These are phyloP conservation scores for Sebastes wilsoni DNA, from an alignment of 2,797 vertebrate species.

Conservation along the genomic window DNA sequence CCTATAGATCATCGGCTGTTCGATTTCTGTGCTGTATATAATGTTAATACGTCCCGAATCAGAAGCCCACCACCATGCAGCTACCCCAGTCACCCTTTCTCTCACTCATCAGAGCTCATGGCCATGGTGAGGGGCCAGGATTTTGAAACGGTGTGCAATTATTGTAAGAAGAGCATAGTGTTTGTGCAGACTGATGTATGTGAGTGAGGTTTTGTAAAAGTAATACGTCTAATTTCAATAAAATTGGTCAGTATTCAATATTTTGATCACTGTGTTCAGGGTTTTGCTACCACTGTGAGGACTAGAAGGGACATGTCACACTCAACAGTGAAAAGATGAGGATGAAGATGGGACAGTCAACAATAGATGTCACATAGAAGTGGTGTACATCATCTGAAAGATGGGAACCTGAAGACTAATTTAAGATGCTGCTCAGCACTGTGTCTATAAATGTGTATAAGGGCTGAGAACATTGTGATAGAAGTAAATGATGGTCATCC, in stretches of 20 bases:
- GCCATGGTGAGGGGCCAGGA: constrained; percentile 14
- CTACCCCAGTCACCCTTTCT: constrained; percentile 6
- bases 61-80: constrained; percentile 28
- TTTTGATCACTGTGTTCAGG: constrained; percentile 16
- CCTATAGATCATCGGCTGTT: constrained; percentile 16
- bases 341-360: background rate
- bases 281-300: background rate
- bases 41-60: constrained; percentile 42
- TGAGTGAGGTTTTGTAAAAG: constrained; percentile 84
- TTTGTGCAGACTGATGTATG: constrained; percentile 76
- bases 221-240: constrained; percentile 83
- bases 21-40: constrained; percentile 49
- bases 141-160: constrained; percentile 62
- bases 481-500: no score
- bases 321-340: background rate
- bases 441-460: no score
- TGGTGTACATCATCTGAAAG: no score
- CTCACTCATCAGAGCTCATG: constrained; percentile 19
- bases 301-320: background rate
- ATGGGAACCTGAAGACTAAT: no score
- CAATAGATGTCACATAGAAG: no score
- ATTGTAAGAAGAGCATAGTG: constrained; percentile 66
- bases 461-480: no score
- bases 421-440: no score
- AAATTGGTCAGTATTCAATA: constrained; percentile 77